Base-by-base conservation (phyloP, 2,113 vertebrate species). In the Aix galericulata region DNA sequence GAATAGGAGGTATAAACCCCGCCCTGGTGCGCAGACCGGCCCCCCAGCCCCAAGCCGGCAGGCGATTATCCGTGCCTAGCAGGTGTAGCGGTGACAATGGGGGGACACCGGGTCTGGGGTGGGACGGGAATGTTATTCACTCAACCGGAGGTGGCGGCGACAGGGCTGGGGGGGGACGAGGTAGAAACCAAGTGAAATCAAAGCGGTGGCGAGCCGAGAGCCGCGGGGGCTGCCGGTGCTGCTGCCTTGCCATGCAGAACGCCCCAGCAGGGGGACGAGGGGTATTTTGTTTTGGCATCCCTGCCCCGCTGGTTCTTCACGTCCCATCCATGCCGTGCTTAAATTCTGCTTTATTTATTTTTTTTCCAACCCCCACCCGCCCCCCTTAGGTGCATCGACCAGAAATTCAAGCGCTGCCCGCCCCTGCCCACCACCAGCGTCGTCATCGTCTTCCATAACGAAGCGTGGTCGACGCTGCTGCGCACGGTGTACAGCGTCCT, bases 401-500 rank as follows among this genome's bases (percentile, higher is more conserved):
- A 98, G 87, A 99, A 98, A 88, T 99, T 99, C 97, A 98, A 94
- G 60, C 99, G 98, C 58, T 99, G 99, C 14, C 99, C 99, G 0
- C 94, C 98, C 3, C 98, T 99, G 32, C 99, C 98, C n/a, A 97
- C 97, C 88, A 99, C 99, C 95, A 99, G 99, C 5, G 98, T 99
- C 27, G 95, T 99, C 87, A 96, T 99, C 16, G 98, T 99, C 50
- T 99, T 99, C 96, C 99, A 99, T 93, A 99, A 99, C 26, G 99
- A 99, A 93, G 99, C 99, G 21, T 99, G 99, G 99, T 98, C 98
- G 22, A 99, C 99, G 5, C 98, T 99, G 69, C 97, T 99, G 42
- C 98, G 99, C 36, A 99, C 99, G 0, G 99, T 99, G 40, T 98
- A 98, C 98, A 99, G 99, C 5, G 99, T 99, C 63, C 98, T 99